Conservation (phyloP, 2,113 vertebrate species). For the Trematomus loennbergii region DNA sequence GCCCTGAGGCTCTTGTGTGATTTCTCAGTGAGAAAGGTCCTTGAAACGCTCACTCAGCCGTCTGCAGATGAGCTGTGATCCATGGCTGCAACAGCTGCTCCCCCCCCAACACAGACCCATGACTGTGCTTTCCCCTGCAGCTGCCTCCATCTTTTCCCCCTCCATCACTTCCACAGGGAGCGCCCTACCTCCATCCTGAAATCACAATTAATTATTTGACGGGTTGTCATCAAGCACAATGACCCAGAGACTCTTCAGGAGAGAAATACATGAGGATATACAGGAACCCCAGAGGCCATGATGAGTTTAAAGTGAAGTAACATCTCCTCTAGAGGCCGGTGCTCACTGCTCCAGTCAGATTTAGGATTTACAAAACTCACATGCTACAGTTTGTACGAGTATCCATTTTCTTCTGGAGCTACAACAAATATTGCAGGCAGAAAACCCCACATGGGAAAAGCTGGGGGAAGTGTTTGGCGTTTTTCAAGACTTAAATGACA, state of each 20-base stretch:
- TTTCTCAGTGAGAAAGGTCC: slow-evolving; percentile 39
- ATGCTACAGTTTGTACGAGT: neutral
- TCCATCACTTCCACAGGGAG: slow-evolving; percentile 59
- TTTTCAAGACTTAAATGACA: neutral
- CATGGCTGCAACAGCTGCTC: slow-evolving; percentile 76
- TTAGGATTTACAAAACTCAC: slow-evolving; percentile 6
- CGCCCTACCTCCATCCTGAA: slow-evolving; percentile 49
- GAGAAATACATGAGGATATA: slow-evolving; percentile 37
- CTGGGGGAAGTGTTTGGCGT: neutral
- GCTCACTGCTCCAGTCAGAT: slow-evolving; percentile 30
- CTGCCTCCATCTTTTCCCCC: slow-evolving; percentile 34
- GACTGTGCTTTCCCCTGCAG: slow-evolving; percentile 54
- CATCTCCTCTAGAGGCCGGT: slow-evolving; percentile 33
- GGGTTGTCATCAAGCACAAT: slow-evolving; percentile 40
- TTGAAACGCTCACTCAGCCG: slow-evolving; percentile 59
- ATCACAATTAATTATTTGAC: slow-evolving; percentile 68
- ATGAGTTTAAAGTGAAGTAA: slow-evolving; percentile 46
- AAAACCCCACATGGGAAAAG: neutral
- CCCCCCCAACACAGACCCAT: slow-evolving; percentile 34
- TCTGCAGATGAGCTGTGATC: slow-evolving; percentile 73
- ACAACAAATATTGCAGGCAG: neutral
- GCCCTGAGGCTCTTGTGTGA: slow-evolving; percentile 33
- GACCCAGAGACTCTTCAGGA: slow-evolving; percentile 41
- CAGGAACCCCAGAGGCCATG: slow-evolving; percentile 30
- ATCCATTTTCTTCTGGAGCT: neutral